Percentiles rank a stretch among this genome's conserved stretches.
phyloP scores from a whole-genome alignment of 64 coral and sea anemone genomes.

The Pocillopora damicornis region DNA sequence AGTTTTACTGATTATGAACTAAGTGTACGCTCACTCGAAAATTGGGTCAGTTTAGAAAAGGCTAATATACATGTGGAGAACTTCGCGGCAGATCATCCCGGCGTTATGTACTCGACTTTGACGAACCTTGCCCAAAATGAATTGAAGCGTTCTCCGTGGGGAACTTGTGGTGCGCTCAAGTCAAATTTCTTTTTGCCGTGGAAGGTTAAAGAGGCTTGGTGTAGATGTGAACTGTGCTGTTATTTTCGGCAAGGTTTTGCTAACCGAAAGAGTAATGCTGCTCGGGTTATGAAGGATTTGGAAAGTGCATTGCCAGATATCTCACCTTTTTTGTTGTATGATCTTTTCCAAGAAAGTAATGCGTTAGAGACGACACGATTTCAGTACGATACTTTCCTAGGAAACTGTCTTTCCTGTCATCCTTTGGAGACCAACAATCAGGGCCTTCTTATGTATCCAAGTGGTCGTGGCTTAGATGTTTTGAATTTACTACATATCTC shows the following conservation, averaged over 20 bases:
- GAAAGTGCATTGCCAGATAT: background rate
- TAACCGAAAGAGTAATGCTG: background rate
- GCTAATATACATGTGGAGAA: background rate
- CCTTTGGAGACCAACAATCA: background rate
- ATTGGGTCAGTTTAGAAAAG: background rate
- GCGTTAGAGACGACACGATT: background rate
- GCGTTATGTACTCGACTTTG: background rate
- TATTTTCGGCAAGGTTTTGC: background rate
- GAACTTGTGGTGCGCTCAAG: background rate
- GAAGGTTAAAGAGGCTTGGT: background rate
- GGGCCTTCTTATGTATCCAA: conserved; percentile 12
- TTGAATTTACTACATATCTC: conserved; percentile 20
- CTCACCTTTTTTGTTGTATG: background rate
- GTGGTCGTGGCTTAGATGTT: conserved; percentile 4
- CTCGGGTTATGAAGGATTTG: background rate
- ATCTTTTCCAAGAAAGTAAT: conserved; percentile 25
- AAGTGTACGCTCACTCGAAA: background rate
- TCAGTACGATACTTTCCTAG: conserved; percentile 7
- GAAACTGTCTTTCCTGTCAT: conserved; percentile 24
- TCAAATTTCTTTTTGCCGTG: background rate
- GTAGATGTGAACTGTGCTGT: background rate
- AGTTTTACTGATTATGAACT: background rate
- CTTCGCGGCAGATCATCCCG: conserved; percentile 16
- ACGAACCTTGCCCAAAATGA: background rate
- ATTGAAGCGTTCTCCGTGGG: background rate